phyloP scores from a whole-genome alignment of 30 jellyfish, hydroid and myxozoan genomes.

The Mastigias papua region DNA sequence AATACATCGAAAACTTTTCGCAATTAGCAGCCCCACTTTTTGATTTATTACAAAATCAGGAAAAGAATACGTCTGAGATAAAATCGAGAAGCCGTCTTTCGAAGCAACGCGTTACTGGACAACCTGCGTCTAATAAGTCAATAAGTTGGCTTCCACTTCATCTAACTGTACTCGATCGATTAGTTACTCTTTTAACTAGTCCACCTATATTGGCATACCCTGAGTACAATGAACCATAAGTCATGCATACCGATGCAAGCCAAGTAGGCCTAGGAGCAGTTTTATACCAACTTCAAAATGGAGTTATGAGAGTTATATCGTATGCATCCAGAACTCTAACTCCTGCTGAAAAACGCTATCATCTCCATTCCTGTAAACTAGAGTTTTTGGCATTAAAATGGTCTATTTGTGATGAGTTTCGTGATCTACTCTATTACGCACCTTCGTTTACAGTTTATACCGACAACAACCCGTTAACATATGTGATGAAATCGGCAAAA shows the following conservation, averaged over 20 bases:
- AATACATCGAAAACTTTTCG: constrained; percentile 49
- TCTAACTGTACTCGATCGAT: constrained; percentile 18
- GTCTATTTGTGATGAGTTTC: constrained; percentile 62
- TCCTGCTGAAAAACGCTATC: constrained; percentile 51
- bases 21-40: constrained; percentile 52
- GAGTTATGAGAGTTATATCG: constrained; percentile 39
- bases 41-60: constrained; percentile 31
- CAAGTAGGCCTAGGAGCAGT: constrained; percentile 54
- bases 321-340: constrained; percentile 43
- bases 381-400: constrained; percentile 63
- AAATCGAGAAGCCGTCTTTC: constrained; percentile 8
- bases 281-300: constrained; percentile 50
- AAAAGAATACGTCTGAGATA: background rate
- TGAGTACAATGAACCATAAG: constrained; percentile 30
- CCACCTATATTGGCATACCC: constrained; percentile 63
- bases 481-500: constrained; percentile 51
- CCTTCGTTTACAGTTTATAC: constrained; percentile 38
- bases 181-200: constrained; percentile 26
- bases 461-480: constrained; percentile 66
- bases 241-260: constrained; percentile 71
- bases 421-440: constrained; percentile 41
- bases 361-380: constrained; percentile 39
- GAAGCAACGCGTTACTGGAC: constrained; percentile 19
- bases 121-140: constrained; percentile 26
- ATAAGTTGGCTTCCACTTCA: constrained; percentile 43